Conservation (phyloP, 2,888 invertebrate genomes). For the Amiota communis region DNA sequence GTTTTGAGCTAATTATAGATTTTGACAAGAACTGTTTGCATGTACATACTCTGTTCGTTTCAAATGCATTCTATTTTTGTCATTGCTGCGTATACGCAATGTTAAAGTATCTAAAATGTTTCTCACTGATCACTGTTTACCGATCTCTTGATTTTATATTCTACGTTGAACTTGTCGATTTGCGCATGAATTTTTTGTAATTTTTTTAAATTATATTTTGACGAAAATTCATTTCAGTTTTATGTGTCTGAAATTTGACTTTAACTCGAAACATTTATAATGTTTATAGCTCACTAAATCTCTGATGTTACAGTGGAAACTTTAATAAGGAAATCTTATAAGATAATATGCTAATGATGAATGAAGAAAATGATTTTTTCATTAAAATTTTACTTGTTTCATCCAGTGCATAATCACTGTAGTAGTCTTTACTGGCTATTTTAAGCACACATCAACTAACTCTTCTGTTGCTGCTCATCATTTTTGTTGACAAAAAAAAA, state of each 20-base stretch:
- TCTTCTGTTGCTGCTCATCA: slow-evolving; percentile 5
- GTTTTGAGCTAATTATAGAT: slow-evolving; percentile 30
- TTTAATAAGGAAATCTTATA: too few relatives aligned
- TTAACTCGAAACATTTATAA: too few relatives aligned
- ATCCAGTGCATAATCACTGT: slow-evolving; percentile 1
- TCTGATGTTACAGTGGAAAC: too few relatives aligned
- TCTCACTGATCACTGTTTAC: too few relatives aligned
- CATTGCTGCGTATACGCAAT: slow-evolving; percentile 12
- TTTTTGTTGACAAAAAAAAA: slow-evolving; percentile 40
- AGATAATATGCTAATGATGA: too few relatives aligned
- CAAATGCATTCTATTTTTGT: not conserved
- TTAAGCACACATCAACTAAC: slow-evolving; percentile 6
- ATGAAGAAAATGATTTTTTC: too few relatives aligned
- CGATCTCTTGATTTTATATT: not conserved
- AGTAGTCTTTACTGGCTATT: slow-evolving; percentile 1
- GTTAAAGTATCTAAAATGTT: not conserved
- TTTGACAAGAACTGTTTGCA: slow-evolving; percentile 10
- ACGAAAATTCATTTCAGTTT: not conserved
- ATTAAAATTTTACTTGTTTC: too few relatives aligned
- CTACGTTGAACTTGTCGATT: not conserved
- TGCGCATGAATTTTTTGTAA: not conserved
- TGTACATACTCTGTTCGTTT: too few relatives aligned
- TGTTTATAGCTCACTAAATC: too few relatives aligned
- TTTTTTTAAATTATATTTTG: not conserved
- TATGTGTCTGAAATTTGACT: not conserved